Evolutionary conservation across 2,888 invertebrate genomes (phyloP).

Genomic region (Griposia aprilina): DNA sequence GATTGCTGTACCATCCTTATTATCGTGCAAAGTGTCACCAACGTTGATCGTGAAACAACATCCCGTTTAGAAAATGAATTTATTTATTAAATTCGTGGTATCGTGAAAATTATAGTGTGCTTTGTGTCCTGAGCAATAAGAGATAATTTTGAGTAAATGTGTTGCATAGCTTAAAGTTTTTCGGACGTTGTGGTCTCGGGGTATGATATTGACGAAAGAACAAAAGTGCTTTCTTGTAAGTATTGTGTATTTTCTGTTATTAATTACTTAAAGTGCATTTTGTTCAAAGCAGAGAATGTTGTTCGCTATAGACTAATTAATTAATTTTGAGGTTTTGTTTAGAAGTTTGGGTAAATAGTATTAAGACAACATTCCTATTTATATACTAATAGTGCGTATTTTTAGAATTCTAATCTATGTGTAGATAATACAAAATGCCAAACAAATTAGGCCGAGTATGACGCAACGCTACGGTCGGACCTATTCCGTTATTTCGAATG

Average conservation of each 20-base stretch:
- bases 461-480: not conserved
- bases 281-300: not conserved
- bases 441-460: not conserved
- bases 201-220: conserved; percentile 48
- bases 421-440: not conserved
- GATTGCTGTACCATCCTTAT: conserved; percentile 33
- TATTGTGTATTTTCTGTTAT: not conserved
- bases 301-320: not conserved
- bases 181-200: not conserved
- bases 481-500: conserved; percentile 9
- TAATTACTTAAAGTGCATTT: not conserved
- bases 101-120: conserved; percentile 18
- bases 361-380: not conserved
- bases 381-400: no score
- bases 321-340: not conserved
- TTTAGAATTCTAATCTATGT: not conserved
- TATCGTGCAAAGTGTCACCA: conserved; percentile 40
- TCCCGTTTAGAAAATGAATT: conserved; percentile 28
- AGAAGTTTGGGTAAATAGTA: not conserved
- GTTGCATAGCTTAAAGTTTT: not conserved
- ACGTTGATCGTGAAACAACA: conserved; percentile 39
- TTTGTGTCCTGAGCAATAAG: conserved; percentile 1
- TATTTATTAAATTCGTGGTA: conserved; percentile 8
- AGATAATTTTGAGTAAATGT: conserved; percentile 14
- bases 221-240: conserved; percentile 43